These are phyloP conservation scores for Numenius phaeopus DNA, from an alignment of 2,797 vertebrate species.

Conservation along the genomic window DNA sequence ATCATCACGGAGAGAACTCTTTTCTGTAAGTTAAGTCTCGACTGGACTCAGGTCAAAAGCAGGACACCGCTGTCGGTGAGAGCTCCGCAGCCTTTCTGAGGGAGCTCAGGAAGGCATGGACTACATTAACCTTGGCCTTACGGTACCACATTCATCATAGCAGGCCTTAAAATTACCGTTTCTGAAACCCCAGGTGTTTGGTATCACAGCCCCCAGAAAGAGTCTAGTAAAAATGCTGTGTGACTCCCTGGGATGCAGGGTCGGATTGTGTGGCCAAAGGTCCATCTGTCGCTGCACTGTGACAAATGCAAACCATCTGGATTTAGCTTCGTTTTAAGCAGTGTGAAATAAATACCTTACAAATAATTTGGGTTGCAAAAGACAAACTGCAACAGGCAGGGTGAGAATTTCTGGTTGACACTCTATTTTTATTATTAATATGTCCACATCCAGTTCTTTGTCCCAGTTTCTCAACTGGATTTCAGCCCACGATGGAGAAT, in stretches of 20 bases:
- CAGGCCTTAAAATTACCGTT: background rate
- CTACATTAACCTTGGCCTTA: background rate
- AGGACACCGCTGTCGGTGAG: background rate
- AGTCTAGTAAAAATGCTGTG: background rate
- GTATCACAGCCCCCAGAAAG: background rate
- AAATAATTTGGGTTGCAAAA: background rate
- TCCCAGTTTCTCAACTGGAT: constrained; percentile 2
- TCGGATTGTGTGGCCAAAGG: background rate
- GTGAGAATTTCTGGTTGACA: background rate
- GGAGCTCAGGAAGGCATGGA: background rate
- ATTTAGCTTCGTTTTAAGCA: background rate
- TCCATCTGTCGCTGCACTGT: background rate
- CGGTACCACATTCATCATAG: background rate
- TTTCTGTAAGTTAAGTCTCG: background rate
- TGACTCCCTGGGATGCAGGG: background rate
- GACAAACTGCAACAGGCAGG: background rate
- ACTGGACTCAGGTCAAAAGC: background rate
- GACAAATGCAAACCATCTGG: constrained; percentile 24
- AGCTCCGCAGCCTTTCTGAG: background rate
- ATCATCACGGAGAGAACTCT: background rate
- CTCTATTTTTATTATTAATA: background rate
- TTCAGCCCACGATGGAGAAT: background rate
- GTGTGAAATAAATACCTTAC: background rate
- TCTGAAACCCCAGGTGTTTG: background rate
- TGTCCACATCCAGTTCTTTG: background rate